A percentile compares a stretch with the other conserved stretches of the same genome.
Evolutionary conservation across 2,888 invertebrate genomes (phyloP).

Genomic region (Sialis fuliginosa): DNA sequence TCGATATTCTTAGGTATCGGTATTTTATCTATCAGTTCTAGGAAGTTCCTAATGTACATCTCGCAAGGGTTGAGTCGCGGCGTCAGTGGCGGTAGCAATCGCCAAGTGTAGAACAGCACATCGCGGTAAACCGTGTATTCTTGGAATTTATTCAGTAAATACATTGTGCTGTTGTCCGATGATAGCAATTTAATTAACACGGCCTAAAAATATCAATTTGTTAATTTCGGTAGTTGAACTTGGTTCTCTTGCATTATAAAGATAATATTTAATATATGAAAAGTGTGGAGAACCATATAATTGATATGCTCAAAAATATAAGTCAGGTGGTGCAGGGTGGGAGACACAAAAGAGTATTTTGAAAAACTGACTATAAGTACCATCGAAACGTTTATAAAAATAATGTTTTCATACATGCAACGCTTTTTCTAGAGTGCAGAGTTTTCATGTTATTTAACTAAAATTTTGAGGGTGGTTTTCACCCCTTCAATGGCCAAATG

Average conservation of each 20-base stretch:
- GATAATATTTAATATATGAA: background rate
- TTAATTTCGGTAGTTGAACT: background rate
- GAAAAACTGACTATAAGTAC: too few species aligned
- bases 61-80: constrained; percentile 36
- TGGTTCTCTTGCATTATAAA: background rate
- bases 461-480: too few species aligned
- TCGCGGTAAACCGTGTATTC: constrained; percentile 61
- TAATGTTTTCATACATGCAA: too few species aligned
- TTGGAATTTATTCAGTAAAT: constrained; percentile 48
- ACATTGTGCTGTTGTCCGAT: constrained; percentile 37
- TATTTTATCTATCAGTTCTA: constrained; percentile 41
- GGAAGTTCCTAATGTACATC: constrained; percentile 40
- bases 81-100: constrained; percentile 35
- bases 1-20: constrained; percentile 29
- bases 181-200: constrained; percentile 47
- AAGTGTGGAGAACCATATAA: background rate
- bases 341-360: too few species aligned
- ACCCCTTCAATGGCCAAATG: too few species aligned
- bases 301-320: background rate
- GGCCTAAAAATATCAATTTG: constrained; percentile 20
- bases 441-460: too few species aligned
- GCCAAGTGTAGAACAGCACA: constrained; percentile 54
- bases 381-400: too few species aligned
- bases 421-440: too few species aligned
- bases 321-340: too few species aligned